Evolutionary conservation across 2,888 invertebrate genomes (phyloP).

Genomic region (Cheilosia vulpina): DNA sequence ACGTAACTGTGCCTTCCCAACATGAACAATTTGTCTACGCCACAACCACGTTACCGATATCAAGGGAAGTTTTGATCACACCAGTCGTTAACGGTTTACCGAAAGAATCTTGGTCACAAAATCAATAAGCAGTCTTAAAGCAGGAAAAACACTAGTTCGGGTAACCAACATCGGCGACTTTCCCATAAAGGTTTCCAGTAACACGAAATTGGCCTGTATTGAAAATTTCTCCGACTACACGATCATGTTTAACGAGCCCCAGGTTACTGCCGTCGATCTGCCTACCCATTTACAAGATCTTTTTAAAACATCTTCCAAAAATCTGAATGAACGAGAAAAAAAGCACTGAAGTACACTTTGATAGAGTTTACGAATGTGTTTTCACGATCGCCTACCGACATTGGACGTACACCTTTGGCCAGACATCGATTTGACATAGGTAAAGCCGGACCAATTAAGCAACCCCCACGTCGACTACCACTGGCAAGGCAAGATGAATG

Average conservation of each 20-base stretch:
- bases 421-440: conserved; percentile 33
- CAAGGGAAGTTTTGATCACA: neutral
- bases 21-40: neutral
- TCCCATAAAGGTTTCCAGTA: no score
- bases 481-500: conserved; percentile 26
- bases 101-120: conserved; percentile 1
- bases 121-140: neutral
- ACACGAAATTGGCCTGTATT: no score
- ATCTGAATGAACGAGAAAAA: conserved; percentile 2
- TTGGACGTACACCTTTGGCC: no score
- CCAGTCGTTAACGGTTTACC: neutral
- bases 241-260: no score
- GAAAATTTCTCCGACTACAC: no score
- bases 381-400: no score
- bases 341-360: neutral
- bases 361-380: neutral
- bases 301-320: neutral
- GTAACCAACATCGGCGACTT: conserved; percentile 27
- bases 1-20: no score
- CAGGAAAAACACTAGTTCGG: conserved; percentile 3
- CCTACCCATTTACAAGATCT: neutral
- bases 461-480: conserved; percentile 26
- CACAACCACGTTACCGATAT: neutral
- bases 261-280: neutral
- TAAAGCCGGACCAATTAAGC: conserved; percentile 9